Conservation (phyloP, 2,797 vertebrate genomes). For the Rachycentron canadum region DNA sequence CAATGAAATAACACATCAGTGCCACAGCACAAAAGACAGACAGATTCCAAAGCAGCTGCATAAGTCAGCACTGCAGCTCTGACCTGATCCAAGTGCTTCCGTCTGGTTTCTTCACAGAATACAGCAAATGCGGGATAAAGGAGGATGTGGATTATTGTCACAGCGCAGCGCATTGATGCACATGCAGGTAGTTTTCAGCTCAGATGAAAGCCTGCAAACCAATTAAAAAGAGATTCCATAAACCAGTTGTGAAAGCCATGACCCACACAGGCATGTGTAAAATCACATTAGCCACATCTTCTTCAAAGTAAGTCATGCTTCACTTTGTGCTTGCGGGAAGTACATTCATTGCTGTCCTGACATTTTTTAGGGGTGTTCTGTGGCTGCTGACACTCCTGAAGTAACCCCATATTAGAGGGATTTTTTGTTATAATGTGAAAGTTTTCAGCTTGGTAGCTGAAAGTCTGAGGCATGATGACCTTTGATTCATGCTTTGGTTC, state of each 20-base stretch:
- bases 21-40: constrained; percentile 42
- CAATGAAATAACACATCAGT: constrained; percentile 57
- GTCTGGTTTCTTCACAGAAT: constrained; percentile 43
- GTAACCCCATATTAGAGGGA: constrained; percentile 13
- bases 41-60: constrained; percentile 55
- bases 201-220: constrained; percentile 83
- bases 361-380: constrained; percentile 37
- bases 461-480: constrained; percentile 31
- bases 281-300: constrained; percentile 65
- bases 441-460: constrained; percentile 29
- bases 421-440: constrained; percentile 41
- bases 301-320: constrained; percentile 59
- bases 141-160: constrained; percentile 67
- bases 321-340: constrained; percentile 34
- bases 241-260: constrained; percentile 81
- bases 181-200: constrained; percentile 81
- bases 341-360: constrained; percentile 32
- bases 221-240: constrained; percentile 85
- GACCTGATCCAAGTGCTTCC: constrained; percentile 51
- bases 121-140: constrained; percentile 38
- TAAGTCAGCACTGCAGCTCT: constrained; percentile 43
- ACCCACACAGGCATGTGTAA: constrained; percentile 82
- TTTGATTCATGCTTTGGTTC: constrained; percentile 49
- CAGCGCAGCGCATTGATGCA: constrained; percentile 80
- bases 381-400: constrained; percentile 29